These are phyloP conservation scores for Camelus dromedarius DNA, from an alignment of 2,113 vertebrate species.

Conservation along the genomic window DNA sequence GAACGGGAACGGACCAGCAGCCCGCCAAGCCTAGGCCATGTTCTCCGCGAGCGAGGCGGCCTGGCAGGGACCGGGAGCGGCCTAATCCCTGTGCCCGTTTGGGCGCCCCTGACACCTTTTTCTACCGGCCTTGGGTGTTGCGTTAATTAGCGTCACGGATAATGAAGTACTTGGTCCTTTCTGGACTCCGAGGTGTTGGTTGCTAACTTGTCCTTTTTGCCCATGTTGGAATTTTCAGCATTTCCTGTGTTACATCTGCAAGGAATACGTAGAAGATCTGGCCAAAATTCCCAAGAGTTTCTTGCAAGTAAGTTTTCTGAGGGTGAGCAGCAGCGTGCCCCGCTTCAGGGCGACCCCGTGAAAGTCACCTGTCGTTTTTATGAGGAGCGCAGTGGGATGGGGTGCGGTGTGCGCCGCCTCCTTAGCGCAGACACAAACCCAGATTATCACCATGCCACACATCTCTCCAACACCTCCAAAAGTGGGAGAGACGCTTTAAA, in stretches of 20 bases:
- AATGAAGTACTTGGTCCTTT: neutral
- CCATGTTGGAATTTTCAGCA: conserved; percentile 87
- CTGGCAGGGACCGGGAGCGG: rapidly evolving
- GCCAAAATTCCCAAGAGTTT: conserved; percentile 91
- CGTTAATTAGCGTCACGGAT: neutral
- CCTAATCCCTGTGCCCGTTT: neutral
- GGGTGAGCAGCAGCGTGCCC: neutral
- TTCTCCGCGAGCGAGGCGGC: neutral
- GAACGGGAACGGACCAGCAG: neutral
- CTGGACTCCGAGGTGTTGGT: neutral
- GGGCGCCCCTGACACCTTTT: neutral
- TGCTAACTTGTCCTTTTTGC: conserved; percentile 45
- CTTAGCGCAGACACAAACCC: neutral
- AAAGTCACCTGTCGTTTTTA: neutral
- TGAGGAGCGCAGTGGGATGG: neutral
- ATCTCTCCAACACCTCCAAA: neutral
- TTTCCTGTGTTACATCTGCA: conserved; percentile 96
- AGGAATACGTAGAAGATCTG: conserved; percentile 97
- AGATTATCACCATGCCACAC: too few relatives aligned
- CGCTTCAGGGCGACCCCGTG: neutral
- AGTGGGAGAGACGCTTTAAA: neutral
- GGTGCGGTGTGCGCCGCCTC: neutral
- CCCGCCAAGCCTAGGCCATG: neutral
- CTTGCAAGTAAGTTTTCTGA: conserved; percentile 89
- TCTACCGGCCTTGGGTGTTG: too few relatives aligned